A percentile compares a stretch with the other conserved stretches of the same genome.
These are phyloP conservation scores for Adelges cooleyi DNA, from an alignment of 1,140 invertebrate genomes.

Conservation along the genomic window DNA sequence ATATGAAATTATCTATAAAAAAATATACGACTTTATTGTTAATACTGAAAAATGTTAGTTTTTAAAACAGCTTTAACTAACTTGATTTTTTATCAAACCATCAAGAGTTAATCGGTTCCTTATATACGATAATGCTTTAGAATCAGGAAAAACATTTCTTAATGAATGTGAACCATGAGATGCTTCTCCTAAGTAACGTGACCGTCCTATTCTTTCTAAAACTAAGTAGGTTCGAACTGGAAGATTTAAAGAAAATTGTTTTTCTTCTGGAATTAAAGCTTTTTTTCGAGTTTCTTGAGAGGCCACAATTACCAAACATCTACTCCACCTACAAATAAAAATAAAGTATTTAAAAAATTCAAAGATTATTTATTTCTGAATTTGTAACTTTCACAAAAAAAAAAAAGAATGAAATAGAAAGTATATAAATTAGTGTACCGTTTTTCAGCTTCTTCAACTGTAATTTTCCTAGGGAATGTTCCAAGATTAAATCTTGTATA, in stretches of 20 bases:
- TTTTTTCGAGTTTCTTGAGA: slow-evolving; percentile 48
- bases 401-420: slow-evolving; percentile 44
- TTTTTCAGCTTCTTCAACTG: slow-evolving; percentile 24
- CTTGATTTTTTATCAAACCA: slow-evolving; percentile 53
- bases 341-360: slow-evolving; percentile 36
- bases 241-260: slow-evolving; percentile 45
- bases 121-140: slow-evolving; percentile 56
- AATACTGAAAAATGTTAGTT: slow-evolving; percentile 44
- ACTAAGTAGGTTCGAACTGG: slow-evolving; percentile 54
- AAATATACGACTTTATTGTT: slow-evolving; percentile 14
- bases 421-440: slow-evolving; percentile 52
- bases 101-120: slow-evolving; percentile 48
- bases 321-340: slow-evolving; percentile 42
- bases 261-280: slow-evolving; percentile 44
- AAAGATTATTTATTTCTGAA: too few relatives aligned
- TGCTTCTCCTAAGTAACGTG: slow-evolving; percentile 55
- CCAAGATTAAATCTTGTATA: slow-evolving; percentile 10
- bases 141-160: slow-evolving; percentile 43
- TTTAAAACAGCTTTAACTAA: slow-evolving; percentile 40
- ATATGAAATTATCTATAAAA: slow-evolving; percentile 17
- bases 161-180: slow-evolving; percentile 53
- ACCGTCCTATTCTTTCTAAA: slow-evolving; percentile 63
- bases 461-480: slow-evolving; percentile 12
- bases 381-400: slow-evolving; percentile 39
- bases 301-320: slow-evolving; percentile 59